phyloP scores from a whole-genome alignment of 2,797 vertebrate genomes.

The Acanthornis magna region DNA sequence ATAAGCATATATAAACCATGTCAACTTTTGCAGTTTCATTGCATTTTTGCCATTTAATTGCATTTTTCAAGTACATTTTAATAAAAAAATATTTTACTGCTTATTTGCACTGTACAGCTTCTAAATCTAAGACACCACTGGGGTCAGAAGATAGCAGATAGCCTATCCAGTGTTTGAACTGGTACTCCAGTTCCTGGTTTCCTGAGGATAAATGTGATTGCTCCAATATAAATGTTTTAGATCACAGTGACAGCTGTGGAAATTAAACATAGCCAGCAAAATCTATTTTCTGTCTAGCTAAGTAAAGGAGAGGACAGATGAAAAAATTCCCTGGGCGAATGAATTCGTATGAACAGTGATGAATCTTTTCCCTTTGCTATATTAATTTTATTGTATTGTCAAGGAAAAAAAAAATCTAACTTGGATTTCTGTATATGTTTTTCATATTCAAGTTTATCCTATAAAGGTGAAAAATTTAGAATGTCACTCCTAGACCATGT shows the following conservation, averaged over 20 bases:
- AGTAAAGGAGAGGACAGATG: conserved; percentile 36
- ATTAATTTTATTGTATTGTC: neutral
- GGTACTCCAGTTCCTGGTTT: neutral
- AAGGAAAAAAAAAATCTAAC: neutral
- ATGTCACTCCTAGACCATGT: neutral
- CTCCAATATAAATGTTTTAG: conserved; percentile 55
- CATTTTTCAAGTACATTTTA: neutral
- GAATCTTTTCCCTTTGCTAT: conserved; percentile 12
- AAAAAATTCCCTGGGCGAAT: conserved; percentile 13
- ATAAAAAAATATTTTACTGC: neutral
- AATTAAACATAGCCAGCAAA: conserved; percentile 57
- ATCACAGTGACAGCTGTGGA: conserved; percentile 54
- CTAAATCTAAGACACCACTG: neutral
- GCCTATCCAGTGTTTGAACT: neutral
- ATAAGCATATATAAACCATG: neutral
- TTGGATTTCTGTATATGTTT: neutral
- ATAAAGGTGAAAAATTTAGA: neutral
- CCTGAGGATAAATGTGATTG: conserved; percentile 37
- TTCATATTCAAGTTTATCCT: neutral
- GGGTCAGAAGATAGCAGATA: neutral
- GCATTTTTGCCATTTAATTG: neutral
- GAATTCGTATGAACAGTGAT: conserved; percentile 15
- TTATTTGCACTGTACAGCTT: neutral
- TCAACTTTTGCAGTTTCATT: neutral
- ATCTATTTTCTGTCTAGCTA: conserved; percentile 53